Conservation (phyloP, 2,888 invertebrate genomes). For the Trachelus troglodyta region DNA sequence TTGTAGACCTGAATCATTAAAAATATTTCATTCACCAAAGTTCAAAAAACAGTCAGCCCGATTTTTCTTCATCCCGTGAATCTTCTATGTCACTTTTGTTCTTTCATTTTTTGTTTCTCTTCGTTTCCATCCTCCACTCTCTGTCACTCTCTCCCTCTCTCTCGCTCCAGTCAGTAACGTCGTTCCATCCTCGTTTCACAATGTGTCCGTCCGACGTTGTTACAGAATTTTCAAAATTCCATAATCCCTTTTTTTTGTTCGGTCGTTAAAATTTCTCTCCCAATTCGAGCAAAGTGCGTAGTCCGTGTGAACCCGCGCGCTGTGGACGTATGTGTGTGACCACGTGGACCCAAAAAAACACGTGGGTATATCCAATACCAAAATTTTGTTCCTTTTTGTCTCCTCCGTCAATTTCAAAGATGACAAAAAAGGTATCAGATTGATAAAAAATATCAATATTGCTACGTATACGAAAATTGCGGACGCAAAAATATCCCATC, state of each 20-base stretch:
- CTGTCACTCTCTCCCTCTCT: not conserved
- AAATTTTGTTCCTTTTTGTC: conserved; percentile 21
- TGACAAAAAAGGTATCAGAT: not conserved
- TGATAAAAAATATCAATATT: not conserved
- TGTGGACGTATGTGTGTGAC: conserved; percentile 1
- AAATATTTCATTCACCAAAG: conserved; percentile 7
- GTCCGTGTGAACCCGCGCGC: not conserved
- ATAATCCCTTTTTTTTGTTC: conserved; percentile 8
- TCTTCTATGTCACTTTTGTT: conserved; percentile 36
- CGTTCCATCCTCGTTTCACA: not conserved
- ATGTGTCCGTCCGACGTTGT: not conserved
- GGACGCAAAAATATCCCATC: conserved; percentile 6
- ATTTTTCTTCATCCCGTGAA: conserved; percentile 23
- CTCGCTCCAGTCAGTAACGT: not conserved
- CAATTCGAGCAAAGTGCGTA: not conserved
- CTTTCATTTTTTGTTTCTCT: conserved; percentile 23
- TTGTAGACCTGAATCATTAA: conserved; percentile 55
- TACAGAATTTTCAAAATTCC: too few relatives aligned
- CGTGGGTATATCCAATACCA: not conserved
- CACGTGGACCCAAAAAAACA: not conserved
- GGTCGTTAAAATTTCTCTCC: not conserved
- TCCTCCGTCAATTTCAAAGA: conserved; percentile 7
- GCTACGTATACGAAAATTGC: conserved; percentile 7
- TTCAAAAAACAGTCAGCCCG: too few relatives aligned
- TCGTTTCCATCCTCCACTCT: conserved; percentile 21